Evolutionary conservation across 2,113 vertebrate species (phyloP), one percentile per base, ranked within the genome.

Genomic region (Pachycephala philippinensis): DNA sequence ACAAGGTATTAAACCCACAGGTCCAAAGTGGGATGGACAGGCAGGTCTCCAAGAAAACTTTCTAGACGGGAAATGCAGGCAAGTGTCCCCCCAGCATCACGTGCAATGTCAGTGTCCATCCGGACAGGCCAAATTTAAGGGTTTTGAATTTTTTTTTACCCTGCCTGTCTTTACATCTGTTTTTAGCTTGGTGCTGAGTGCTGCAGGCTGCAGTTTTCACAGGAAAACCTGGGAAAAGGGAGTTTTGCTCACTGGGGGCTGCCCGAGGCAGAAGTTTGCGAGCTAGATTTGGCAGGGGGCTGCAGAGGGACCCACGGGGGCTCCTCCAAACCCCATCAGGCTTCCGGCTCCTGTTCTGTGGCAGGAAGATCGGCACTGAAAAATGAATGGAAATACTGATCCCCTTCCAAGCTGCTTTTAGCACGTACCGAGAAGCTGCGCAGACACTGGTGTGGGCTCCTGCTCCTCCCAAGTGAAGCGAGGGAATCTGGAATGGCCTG

Each of bases 351-450:
- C 66, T 3, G 9, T 69, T 45, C 26, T 6, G 3, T 9, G 72
- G 76, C 57, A 40, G 87, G 37, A 92, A n/a, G 27, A 39, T 61
- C 10, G 1, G 54, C 50, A 18, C 50, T 59, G 52, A 50, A 33
- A 37, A 68, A 44, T 1, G 28, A 69, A 35, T 6, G 15, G 69
- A 59, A 81, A 71, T 16, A 11, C 0, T 47, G 80, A 50, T 66
- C 64, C 44, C 18, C 30, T 69, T 94, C 91, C 96, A 95, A 39
- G 77, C 8, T 63, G 80, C 72, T 87, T 80, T 91, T 54, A 89
- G 56, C 93, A 84, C 16, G 1, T 84, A 56, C 52, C 0, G 0
- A 95, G 85, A 42, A 78, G 72, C 24, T 66, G 11, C 10, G 0
- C 53, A 80, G 83, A 9, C 11, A 5, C 15, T 1, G 0, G 14